Evolutionary conservation across 30 jellyfish, hydroid and myxozoan species (phyloP), one percentile per base, ranked within the genome.

Genomic region (Rhopilema esculentum): DNA sequence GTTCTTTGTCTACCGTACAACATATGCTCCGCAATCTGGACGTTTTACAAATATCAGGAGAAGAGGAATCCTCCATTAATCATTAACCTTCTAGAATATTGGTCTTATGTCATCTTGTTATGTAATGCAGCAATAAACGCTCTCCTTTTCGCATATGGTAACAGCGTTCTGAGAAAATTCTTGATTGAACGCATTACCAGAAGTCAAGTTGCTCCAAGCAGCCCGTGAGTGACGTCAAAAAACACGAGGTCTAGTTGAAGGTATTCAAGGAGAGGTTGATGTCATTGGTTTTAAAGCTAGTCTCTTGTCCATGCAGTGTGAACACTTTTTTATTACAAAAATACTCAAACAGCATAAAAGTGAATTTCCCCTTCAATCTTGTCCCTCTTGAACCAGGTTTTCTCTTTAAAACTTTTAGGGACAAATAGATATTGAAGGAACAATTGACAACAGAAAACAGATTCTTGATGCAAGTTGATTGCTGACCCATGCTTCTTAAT

Each of bases 1-100:
- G 49, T 82, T 27, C 27, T 29, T 24, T 82, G 66, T 50, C 20
- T 49, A 33, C 91, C 83, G 50, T 82, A 24, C 84, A 82, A 82
- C 83, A 68, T 82, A 24, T 17, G 62, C 21, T 12, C 91, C 0
- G 72, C 83, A 30, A 20, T 66, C 22, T 22, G 67, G 83, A 27
- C 75, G 29, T 82, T 25, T 24, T 12, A 62, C 65, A 31, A 40
- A 57, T 66, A 31, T 63, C 69, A 66, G 19, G 61, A 17, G 19
- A 19, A 29, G 8, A 1, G 49, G 20, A 19, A 66, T 17, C 76
- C 83, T 1, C 69, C 77, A n/a, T n/a, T 49, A 6, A 27, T 23
- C 51, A 69, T 82, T 9, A 69, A 62, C 24, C 40, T 68, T 18
- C 7, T 49, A 24, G 69, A 21, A 30, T 27, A 28, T 48, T 67